Evolutionary conservation across 2,888 invertebrate genomes (phyloP).

Genomic region (Papilio elwesi): DNA sequence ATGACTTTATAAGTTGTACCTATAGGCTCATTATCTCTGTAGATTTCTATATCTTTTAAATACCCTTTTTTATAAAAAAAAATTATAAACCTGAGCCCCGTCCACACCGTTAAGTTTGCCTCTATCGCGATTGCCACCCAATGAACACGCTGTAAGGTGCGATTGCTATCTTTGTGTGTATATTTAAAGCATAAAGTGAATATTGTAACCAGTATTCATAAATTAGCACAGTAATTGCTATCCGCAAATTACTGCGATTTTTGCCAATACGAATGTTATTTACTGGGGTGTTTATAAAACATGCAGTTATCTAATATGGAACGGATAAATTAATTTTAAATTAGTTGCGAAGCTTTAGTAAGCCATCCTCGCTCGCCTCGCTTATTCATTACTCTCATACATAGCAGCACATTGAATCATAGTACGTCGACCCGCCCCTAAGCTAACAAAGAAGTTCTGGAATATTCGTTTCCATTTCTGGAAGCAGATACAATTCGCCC

Average conservation of each 20-base stretch:
- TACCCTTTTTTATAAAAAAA: too few relatives aligned
- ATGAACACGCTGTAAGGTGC: neutral
- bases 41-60: too few relatives aligned
- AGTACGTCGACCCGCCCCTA: conserved; percentile 42
- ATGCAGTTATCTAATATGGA: neutral
- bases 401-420: conserved; percentile 41
- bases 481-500: conserved; percentile 62
- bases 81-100: too few relatives aligned
- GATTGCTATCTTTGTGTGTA: neutral
- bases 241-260: too few relatives aligned
- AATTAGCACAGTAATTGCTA: too few relatives aligned
- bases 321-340: conserved; percentile 15
- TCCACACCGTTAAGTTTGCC: too few relatives aligned
- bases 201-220: neutral
- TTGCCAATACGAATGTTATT: too few relatives aligned
- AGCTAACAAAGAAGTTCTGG: conserved; percentile 62
- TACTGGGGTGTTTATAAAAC: neutral
- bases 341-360: conserved; percentile 8
- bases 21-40: too few relatives aligned
- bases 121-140: neutral
- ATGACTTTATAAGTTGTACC: too few relatives aligned
- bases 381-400: conserved; percentile 28
- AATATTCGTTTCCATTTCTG: conserved; percentile 69
- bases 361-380: conserved; percentile 15
- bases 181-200: neutral